phyloP scores from a whole-genome alignment of 1,140 invertebrate genomes.

The Drosophila pachea region DNA sequence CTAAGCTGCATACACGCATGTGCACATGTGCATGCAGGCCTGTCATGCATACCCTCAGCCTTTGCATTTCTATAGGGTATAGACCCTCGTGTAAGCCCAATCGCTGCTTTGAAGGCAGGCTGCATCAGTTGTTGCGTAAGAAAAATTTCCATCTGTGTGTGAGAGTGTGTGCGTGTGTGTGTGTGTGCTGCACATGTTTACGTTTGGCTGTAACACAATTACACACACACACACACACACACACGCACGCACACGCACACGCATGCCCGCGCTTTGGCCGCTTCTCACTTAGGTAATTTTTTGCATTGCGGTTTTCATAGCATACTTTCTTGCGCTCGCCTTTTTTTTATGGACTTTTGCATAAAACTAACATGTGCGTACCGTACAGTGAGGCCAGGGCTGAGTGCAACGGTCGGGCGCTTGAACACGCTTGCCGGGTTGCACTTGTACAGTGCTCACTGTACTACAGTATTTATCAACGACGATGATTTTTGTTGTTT shows the following conservation, averaged over 20 bases:
- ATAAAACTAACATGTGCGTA: constrained; percentile 4
- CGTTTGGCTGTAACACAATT: constrained; percentile 32
- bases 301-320: constrained; percentile 59
- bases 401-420: not conserved
- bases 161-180: constrained; percentile 5
- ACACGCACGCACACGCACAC: not conserved
- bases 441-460: constrained; percentile 8
- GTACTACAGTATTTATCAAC: constrained; percentile 47
- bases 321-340: constrained; percentile 41
- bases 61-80: too few relatives aligned
- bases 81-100: not conserved
- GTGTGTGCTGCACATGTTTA: constrained; percentile 22
- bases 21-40: too few relatives aligned
- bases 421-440: not conserved
- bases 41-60: too few relatives aligned
- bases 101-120: constrained; percentile 10
- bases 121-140: constrained; percentile 28
- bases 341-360: constrained; percentile 12
- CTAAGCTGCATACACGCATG: too few relatives aligned
- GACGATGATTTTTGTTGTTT: too few relatives aligned
- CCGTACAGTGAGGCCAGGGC: not conserved
- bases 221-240: constrained; percentile 5
- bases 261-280: constrained; percentile 41
- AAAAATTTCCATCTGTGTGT: constrained; percentile 25
- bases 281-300: constrained; percentile 60